Evolutionary conservation across 2,888 invertebrate genomes (phyloP), one percentile per base, ranked within the genome.

Genomic region (Malacosoma neustria): DNA sequence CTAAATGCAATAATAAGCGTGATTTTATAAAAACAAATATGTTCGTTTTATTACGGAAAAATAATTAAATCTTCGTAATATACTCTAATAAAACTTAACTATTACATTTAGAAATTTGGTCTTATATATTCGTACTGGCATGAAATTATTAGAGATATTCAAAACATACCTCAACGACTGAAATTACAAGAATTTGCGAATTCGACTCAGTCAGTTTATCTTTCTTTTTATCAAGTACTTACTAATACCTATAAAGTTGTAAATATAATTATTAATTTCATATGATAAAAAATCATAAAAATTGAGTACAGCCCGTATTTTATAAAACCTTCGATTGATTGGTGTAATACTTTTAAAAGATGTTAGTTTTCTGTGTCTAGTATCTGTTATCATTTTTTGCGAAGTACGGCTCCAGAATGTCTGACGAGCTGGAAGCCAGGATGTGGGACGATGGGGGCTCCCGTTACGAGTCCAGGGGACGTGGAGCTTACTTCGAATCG

Each of bases 381-480:
- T 22, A 22, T 22, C 22, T 22, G 22, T 22, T 4, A 22, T 7
- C 7, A 22, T 5, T 3, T 22, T 22, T 22, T 22, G 22, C 7
- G 22, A 9, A 22, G 22, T 22, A 42, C 49, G 80, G 80, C 79
- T 77, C 82, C 82, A 80, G 80, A 57, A 85, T 85, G 84, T 84
- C 84, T 82, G 84, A 85, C 61, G 84, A 85, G 60, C 64, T 77
- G 6, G 84, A 85, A 47, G 82, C 84, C 41, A 72, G 80, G 53
- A 84, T 85, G 84, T 85, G 84, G 84, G 82, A 84, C 33, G 84
- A 85, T 35, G 81, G 69, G 22, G 67, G 67, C 36, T 72, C 80
- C 32, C 61, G 76, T 40, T 84, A 75, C 49, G 81, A 82, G 43
- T 61, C 72, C 41, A 58, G 76, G 35, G 61, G 60, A 37, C 72